Base-by-base conservation (phyloP, 1,140 invertebrate species). In the Brachionus rotundiformis region DNA sequence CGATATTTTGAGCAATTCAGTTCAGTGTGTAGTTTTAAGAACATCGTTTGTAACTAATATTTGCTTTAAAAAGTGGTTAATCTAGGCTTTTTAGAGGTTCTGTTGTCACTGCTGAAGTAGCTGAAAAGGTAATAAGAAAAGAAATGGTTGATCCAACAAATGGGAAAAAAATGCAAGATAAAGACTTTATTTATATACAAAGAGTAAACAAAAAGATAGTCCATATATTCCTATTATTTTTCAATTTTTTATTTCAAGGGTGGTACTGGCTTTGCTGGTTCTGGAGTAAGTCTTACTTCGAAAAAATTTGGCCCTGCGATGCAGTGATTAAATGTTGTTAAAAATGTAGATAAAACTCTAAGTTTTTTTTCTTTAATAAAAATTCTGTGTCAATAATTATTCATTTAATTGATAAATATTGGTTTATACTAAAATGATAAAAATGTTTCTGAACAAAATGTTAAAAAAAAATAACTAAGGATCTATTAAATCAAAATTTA, bases 111-210 rank as follows among this genome's bases (percentile, higher is more conserved):
- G 90, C 95, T 91, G 95, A 98, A 86, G 98, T 95, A 89, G 91
- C 97, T 6, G 95, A 98, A 84, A 97, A 97, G 86, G 90, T 99
- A 3, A 95, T 99, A 61, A 95, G 94, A 85, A 96, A 96, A 86
- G 96, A 99, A 86, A 96, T 95, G 96, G 90, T 95, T 3, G 95
- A 99, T 90, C 97, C 97, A 0, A 90, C 97, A 0, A 96, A 94
- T 82, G 92, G 92, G 82, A 91, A 93, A 83, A 93, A 92, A 87
- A 86, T 99, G n/a, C 92, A 90, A 81, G 94, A 98, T 83, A 92
- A 92, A 84, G 97, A 99, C 86, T 95, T 99, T 16, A 97, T 98
- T 86, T 90, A 90, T 39, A 85, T 98, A 83, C 93, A 98, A 87
- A 91, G 95, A 87, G 93, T 94, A 90, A 90, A 85, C 82, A 54